Percentiles rank a stretch among this genome's conserved stretches.
Conservation (phyloP, 2,113 vertebrate species). For the Gyps fulvus region DNA sequence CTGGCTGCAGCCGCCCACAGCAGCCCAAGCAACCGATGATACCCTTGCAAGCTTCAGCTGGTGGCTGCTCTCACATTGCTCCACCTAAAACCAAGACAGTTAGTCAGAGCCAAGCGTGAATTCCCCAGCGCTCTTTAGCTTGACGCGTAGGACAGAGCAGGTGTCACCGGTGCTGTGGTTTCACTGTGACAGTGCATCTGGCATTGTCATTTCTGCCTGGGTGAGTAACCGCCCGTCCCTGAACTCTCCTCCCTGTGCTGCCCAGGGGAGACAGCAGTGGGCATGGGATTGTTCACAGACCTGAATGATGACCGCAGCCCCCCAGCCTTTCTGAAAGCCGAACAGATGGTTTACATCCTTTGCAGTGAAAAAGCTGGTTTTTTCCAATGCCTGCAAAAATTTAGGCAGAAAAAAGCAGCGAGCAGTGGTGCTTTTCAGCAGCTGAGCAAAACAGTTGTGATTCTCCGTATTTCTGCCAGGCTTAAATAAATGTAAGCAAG, state of each 20-base stretch:
- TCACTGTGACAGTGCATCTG: not conserved
- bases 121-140: not conserved
- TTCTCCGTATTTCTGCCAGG: not conserved
- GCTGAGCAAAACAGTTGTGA: not conserved
- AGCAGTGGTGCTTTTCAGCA: not conserved
- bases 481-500: not conserved
- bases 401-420: not conserved
- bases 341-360: not conserved
- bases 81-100: not conserved
- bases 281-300: not conserved
- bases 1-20: not conserved
- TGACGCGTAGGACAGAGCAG: not conserved
- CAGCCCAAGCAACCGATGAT: accelerated
- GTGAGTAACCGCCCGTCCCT: not conserved
- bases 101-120: not conserved
- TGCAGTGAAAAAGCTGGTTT: not conserved
- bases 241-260: not conserved
- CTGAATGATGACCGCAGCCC: not conserved
- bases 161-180: not conserved
- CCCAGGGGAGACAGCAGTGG: not conserved
- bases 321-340: not conserved
- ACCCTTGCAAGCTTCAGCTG: not conserved
- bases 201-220: not conserved
- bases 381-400: not conserved
- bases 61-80: not conserved